phyloP scores from a whole-genome alignment of 2,888 invertebrate species.

The Volucella inanis region DNA sequence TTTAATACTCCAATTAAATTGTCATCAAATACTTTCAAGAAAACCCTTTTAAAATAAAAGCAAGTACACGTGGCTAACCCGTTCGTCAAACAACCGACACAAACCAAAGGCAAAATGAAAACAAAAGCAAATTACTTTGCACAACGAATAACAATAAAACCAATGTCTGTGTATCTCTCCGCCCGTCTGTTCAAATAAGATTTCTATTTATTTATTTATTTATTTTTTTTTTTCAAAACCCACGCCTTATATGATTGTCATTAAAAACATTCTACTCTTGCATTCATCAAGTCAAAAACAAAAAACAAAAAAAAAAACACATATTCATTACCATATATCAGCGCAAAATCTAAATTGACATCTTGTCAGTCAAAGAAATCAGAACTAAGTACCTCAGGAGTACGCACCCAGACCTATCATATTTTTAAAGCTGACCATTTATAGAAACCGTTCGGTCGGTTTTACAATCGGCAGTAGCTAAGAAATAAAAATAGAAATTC shows the following conservation, averaged over 20 bases:
- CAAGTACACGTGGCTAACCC: no score
- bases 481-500: slow-evolving; percentile 69
- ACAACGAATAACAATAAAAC: no score
- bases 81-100: neutral
- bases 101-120: neutral
- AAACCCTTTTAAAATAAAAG: no score
- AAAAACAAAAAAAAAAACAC: neutral
- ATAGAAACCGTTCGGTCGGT: slow-evolving; percentile 52
- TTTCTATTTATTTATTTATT: no score
- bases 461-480: slow-evolving; percentile 32
- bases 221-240: neutral
- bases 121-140: slow-evolving; percentile 27
- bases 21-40: no score
- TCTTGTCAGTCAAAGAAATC: slow-evolving; percentile 58
- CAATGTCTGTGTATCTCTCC: neutral
- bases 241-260: slow-evolving; percentile 56
- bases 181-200: slow-evolving; percentile 9
- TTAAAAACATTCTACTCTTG: slow-evolving; percentile 36
- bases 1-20: no score
- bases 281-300: neutral
- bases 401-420: slow-evolving; percentile 55
- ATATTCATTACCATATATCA: slow-evolving; percentile 61
- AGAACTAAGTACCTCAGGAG: slow-evolving; percentile 58
- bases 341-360: slow-evolving; percentile 69
- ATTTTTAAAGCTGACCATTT: slow-evolving; percentile 66